A percentile compares a stretch with the other conserved stretches of the same genome.
Evolutionary conservation across 2,113 vertebrate species (phyloP).

Genomic region (rat (Rattus norvegicus)): DNA sequence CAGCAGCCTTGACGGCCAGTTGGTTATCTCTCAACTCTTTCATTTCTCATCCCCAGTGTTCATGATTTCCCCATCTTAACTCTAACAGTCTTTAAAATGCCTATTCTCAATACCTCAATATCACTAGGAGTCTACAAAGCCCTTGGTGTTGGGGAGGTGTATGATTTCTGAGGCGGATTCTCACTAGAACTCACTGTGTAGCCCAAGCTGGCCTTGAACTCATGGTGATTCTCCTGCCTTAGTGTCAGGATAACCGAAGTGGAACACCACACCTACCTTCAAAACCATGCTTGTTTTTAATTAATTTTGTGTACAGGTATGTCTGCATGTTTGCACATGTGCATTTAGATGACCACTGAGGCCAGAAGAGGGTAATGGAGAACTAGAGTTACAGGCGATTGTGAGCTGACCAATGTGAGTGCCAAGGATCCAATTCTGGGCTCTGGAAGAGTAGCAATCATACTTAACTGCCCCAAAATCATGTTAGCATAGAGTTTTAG

Average conservation of each 20-base stretch:
- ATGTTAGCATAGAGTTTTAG: not conserved
- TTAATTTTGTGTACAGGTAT: not conserved
- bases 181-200: not conserved
- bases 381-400: not conserved
- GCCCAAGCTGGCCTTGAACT: not conserved
- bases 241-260: not conserved
- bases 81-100: not conserved
- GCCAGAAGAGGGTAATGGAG: not conserved
- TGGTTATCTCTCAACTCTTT: not conserved
- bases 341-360: not conserved
- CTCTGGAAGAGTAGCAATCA: not conserved
- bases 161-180: not conserved
- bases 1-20: accelerated
- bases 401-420: not conserved
- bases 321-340: not conserved
- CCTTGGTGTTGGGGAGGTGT: not conserved
- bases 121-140: not conserved
- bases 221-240: not conserved
- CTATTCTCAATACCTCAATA: not conserved
- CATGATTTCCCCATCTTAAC: not conserved
- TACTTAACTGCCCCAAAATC: not conserved
- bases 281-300: not conserved
- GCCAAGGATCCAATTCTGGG: not conserved
- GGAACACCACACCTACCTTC: not conserved
- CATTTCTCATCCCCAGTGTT: not conserved